Evolutionary conservation across 2,888 invertebrate species (phyloP), one percentile per base, ranked within the genome.

Genomic region (Chaetogeoica ovagalla): DNA sequence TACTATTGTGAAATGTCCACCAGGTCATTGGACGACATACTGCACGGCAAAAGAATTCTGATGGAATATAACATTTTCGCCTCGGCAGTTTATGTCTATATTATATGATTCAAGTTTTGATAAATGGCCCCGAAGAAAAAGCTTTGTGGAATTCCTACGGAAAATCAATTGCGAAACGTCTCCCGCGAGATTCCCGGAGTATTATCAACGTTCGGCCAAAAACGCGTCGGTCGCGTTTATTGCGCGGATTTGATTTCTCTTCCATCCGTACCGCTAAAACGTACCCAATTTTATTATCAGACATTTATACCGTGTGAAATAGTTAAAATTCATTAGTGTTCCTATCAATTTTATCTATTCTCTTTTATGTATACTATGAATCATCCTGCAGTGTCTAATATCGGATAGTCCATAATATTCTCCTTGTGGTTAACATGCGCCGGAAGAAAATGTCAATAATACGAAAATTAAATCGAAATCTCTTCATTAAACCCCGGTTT

Each of bases 41-140:
- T n/a, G n/a, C 75, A 76, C 59, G 57, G 43, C 30, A 30, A n/a
- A n/a, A 68, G 75, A 59, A 59, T 76, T 68, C 68, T 59, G 75
- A 68, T 76, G 66, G 48, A 76, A 68, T 48, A 59, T 59, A 68
- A 76, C 68, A 43, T 76, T 68, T 75, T 59, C 59, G 30, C 19
- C 2, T 52, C 43, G n/a, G 59, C 23, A 66, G 59, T 75, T 75
- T 74, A 59, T 23, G 30, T 1, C 2, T 30, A 30, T 4, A 4
- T 65, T 55, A 66, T 39, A 60, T 59, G 66, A 68, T 66, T 76
- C 65, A 48, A 76, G 75, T 57, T 2, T 43, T 30, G 30, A 76
- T 30, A 30, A 30, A 30, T 48, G 75, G 59, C 59, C 23, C 68
- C 75, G 39, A 68, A 68, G 39, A 68, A 68, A 43, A 30, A 68